Base-by-base conservation (phyloP, 2,888 invertebrate species). In the Diachrysia chrysitis region DNA sequence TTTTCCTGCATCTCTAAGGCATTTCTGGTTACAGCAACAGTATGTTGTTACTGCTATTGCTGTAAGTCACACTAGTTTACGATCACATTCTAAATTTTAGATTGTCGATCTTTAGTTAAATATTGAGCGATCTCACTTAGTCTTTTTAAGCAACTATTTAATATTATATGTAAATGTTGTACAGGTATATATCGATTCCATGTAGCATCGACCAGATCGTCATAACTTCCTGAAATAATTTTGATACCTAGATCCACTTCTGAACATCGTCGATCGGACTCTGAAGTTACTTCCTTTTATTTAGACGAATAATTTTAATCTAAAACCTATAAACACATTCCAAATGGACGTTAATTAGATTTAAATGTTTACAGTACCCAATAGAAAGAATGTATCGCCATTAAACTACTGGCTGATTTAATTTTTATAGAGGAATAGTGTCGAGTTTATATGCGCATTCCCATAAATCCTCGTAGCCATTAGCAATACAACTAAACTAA, bases 41-140 rank as follows among this genome's bases (percentile, higher is more conserved):
- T 58, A 57, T 56, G 42, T 63, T 63, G 55, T 42, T 69, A 23
- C 51, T 64, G 53, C 55, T 69, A 60, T 53, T 21, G 67, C 61
- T 67, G 69, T 73, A 78, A 67, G 62, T 71, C 61, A 66, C 37
- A 51, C 21, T 67, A 68, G 55, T 72, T 42, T 72, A 75, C 66
- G 59, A 66, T 37, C 55, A 51, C 60, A 51, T 57, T 0, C 56
- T 19, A 17, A 68, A 69, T 69, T 64, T 71, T 51, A 63, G 71
- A 66, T 72, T 62, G 23, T 25, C 57, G 51, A 63, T 59, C 23
- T 51, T 29, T 51, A 37, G 23, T 25, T 16, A n/a, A 42, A 42
- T n/a, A 7, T 42, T 7, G n/a, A n/a, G n/a, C n/a, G n/a, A n/a
- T 16, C 16, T 2, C 3, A 14, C 12, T 37, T 3, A 14, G 37